Percentiles rank a stretch among this genome's conserved stretches.
These are phyloP conservation scores for Philotrypesis tridentata DNA, from an alignment of 1,140 invertebrate species.

Conservation along the genomic window DNA sequence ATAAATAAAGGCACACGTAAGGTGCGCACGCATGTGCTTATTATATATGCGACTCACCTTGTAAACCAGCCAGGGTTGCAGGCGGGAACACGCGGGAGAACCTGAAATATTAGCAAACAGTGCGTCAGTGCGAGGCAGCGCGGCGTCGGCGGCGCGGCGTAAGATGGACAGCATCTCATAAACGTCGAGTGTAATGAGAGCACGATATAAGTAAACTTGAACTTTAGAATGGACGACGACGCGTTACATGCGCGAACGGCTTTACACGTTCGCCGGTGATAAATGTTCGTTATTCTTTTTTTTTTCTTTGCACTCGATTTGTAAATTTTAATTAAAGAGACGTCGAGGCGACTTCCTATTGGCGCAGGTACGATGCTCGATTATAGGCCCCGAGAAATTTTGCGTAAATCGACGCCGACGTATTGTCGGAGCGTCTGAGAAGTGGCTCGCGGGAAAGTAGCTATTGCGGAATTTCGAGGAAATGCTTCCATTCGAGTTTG, in stretches of 20 bases:
- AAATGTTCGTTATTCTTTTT: too few species aligned
- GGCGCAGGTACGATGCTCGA: too few species aligned
- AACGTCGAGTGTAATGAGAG: slow-evolving; percentile 51
- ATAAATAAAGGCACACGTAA: too few species aligned
- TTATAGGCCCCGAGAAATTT: too few species aligned
- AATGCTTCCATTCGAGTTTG: too few species aligned
- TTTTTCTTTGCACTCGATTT: slow-evolving; percentile 2
- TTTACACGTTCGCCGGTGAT: slow-evolving; percentile 3
- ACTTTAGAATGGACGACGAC: slow-evolving; percentile 36
- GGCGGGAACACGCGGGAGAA: slow-evolving; percentile 73
- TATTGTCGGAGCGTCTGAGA: too few species aligned
- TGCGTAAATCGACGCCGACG: too few species aligned
- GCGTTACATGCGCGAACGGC: neutral
- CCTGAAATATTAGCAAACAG: slow-evolving; percentile 62
- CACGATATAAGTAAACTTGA: slow-evolving; percentile 54
- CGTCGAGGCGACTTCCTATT: neutral
- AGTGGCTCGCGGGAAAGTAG: too few species aligned
- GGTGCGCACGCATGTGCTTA: slow-evolving; percentile 12
- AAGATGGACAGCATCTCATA: slow-evolving; percentile 53
- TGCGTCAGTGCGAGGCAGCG: neutral
- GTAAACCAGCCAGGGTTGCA: slow-evolving; percentile 73
- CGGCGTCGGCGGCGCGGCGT: slow-evolving; percentile 3
- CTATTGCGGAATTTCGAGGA: too few species aligned
- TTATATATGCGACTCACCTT: slow-evolving; percentile 66
- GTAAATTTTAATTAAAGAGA: slow-evolving; percentile 21